Base-by-base conservation (phyloP, 2,113 vertebrate species). In the Nipponia nippon region DNA sequence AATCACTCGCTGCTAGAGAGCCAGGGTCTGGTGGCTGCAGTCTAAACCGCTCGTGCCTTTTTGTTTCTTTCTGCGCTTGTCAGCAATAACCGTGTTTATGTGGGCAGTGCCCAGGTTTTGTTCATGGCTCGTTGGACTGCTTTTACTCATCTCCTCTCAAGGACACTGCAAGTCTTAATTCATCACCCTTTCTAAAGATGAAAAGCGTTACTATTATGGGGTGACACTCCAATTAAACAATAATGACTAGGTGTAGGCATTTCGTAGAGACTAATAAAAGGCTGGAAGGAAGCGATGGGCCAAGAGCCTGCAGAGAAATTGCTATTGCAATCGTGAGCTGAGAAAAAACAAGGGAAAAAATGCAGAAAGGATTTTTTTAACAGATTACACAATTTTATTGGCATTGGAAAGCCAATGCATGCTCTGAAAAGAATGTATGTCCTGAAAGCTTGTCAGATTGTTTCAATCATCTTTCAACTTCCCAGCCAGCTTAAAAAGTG, bases 381-480 rank as follows among this genome's bases (percentile, higher is more conserved):
- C 3, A 4, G 34, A 75, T 90, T 79, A 69, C 50, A 44, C 32
- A 79, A 77, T 89, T 46, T 84, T 53, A 78, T 40, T 73, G 77
- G 72, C 87, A 89, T 29, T 27, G 38, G n/a, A 73, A 95, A 89
- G 25, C 11, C 61, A 79, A 38, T 47, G 77, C 87, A 71, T 44
- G 65, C 47, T 83, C 81, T 66, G 76, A 63, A 67, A 95, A 79
- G 61, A 92, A 81, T 2, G 9, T 65, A 27, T 40, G 50, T 58
- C 61, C 82, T 83, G 67, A 91, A 71, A 83, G 69, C 26, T 49
- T 84, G 42, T 90, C 87, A 89, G 46, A 78, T 83, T 73, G 76
- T 78, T 95, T 93, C 72, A 81, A 59, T 94, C 80, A 62, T 90
- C 67, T 75, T 76, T 56, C 78, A 82, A 26, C 29, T 62, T 62